Percentiles rank a stretch among this genome's conserved stretches.
Evolutionary conservation across 1,140 invertebrate genomes (phyloP).

Genomic region (Ruditapes philippinarum): DNA sequence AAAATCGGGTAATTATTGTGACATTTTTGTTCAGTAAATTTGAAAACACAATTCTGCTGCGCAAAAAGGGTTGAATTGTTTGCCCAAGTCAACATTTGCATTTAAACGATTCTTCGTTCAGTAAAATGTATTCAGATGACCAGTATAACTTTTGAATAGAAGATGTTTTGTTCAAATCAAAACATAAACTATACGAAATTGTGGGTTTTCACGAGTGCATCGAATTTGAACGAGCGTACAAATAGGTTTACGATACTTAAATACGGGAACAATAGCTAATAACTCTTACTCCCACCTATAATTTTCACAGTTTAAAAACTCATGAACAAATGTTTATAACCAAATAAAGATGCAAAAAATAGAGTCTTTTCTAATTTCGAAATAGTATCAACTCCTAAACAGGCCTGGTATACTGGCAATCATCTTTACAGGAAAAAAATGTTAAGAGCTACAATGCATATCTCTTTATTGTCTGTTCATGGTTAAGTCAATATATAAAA

Average conservation of each 20-base stretch:
- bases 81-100: slow-evolving; percentile 4
- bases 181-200: slow-evolving; percentile 6
- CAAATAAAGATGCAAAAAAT: slow-evolving; percentile 1
- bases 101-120: slow-evolving; percentile 1
- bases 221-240: slow-evolving; percentile 4
- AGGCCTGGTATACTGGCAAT: no score
- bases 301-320: slow-evolving; percentile 57
- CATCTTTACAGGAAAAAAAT: no score
- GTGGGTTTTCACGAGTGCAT: slow-evolving; percentile 25
- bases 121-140: slow-evolving; percentile 21
- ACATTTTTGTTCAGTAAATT: background rate
- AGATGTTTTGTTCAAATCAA: slow-evolving; percentile 2
- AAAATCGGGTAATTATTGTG: background rate
- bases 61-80: slow-evolving; percentile 5
- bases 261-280: background rate
- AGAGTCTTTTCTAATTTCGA: no score
- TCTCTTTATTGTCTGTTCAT: no score
- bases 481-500: no score
- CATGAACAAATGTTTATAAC: slow-evolving; percentile 51
- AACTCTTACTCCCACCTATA: slow-evolving; percentile 8
- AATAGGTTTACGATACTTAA: background rate
- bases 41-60: background rate
- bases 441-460: no score
- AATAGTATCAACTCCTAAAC: no score
- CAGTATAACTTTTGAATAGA: background rate